Evolutionary conservation across 1,140 invertebrate genomes (phyloP).

Genomic region (Caenorhabditis briggsae): DNA sequence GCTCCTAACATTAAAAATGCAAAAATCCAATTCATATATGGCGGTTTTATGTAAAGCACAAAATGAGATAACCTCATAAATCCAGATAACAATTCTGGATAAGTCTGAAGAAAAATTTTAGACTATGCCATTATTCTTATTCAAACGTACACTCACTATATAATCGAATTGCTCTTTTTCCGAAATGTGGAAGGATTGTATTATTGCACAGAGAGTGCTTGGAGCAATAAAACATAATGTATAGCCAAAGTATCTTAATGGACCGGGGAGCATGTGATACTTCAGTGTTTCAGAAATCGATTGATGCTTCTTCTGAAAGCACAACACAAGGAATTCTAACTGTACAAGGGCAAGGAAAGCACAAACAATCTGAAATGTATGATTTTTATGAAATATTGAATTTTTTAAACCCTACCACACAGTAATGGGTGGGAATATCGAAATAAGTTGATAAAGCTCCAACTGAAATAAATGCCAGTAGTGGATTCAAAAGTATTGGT

Average conservation of each 20-base stretch:
- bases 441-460: neutral
- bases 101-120: neutral
- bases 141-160: neutral
- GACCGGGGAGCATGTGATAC: neutral
- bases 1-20: neutral
- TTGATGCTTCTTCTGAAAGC: neutral
- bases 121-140: neutral
- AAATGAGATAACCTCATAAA: neutral
- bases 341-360: neutral
- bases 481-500: neutral
- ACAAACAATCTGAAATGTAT: neutral
- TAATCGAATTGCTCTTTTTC: neutral
- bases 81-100: no score
- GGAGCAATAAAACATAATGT: neutral
- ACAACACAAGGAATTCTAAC: neutral
- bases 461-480: neutral
- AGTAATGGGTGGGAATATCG: neutral
- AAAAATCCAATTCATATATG: neutral
- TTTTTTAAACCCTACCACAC: neutral
- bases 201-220: neutral
- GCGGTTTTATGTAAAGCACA: neutral
- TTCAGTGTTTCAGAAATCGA: neutral
- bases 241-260: neutral
- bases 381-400: neutral
- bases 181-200: neutral